Conservation (phyloP, 2,888 invertebrate species). For the Apodemia mormo region DNA sequence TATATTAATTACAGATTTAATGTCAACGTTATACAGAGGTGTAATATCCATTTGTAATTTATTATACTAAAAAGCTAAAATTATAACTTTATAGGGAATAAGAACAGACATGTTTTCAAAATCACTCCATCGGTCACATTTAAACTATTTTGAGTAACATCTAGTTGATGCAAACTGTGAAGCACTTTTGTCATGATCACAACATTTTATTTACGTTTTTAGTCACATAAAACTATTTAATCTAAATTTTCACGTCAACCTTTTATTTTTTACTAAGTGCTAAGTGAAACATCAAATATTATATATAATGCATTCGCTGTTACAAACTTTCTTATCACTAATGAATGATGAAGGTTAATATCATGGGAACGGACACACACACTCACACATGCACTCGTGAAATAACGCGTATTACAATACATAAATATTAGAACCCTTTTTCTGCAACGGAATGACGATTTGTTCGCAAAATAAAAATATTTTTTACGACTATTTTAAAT, state of each 20-base stretch:
- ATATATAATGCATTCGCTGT: conserved; percentile 10
- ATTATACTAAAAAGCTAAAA: no score
- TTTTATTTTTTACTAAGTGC: neutral
- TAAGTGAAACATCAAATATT: neutral
- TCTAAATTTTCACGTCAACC: neutral
- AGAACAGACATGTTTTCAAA: no score
- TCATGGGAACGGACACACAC: conserved; percentile 16
- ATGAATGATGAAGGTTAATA: conserved; percentile 21
- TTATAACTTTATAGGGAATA: no score
- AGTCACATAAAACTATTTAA: neutral
- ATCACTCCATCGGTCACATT: no score
- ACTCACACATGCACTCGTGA: conserved; percentile 16
- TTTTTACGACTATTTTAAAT: neutral
- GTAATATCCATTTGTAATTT: no score
- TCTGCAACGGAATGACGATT: neutral
- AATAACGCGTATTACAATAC: conserved; percentile 20
- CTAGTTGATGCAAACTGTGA: no score
- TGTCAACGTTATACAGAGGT: no score
- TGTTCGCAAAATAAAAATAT: neutral
- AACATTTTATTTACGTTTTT: no score
- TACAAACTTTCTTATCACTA: conserved; percentile 13
- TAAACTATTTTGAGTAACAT: no score
- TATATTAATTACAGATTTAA: no score
- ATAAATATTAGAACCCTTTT: conserved; percentile 22
- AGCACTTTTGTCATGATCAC: no score